phyloP scores from a whole-genome alignment of 2,797 vertebrate species.

The Oophaga sylvatica region DNA sequence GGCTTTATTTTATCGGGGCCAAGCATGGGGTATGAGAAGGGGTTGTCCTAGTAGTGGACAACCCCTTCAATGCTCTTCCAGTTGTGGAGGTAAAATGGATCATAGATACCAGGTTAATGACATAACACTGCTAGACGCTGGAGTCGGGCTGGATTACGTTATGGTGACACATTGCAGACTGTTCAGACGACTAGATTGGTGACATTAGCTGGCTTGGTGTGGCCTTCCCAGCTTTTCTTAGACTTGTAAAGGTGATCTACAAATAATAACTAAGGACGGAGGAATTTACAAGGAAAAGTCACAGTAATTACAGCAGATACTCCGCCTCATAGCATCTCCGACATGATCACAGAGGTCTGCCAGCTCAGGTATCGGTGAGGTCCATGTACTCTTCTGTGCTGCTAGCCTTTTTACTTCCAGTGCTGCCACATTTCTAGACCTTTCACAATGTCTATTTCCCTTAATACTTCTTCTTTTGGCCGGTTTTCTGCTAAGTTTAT shows the following conservation, averaged over 20 bases:
- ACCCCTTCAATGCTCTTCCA: neutral
- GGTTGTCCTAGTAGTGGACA: too few species aligned
- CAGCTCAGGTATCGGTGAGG: neutral
- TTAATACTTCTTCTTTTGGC: neutral
- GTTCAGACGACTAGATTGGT: neutral
- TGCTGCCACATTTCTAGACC: neutral
- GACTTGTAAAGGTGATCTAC: constrained; percentile 30
- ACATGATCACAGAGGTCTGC: neutral
- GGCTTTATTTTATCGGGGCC: too few species aligned
- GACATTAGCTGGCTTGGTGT: constrained; percentile 3
- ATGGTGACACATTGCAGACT: neutral
- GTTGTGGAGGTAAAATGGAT: neutral
- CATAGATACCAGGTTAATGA: neutral
- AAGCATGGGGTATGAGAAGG: too few species aligned
- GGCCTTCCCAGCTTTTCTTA: neutral
- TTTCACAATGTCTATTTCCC: neutral
- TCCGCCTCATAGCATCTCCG: constrained; percentile 7
- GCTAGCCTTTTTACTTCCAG: neutral
- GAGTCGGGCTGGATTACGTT: neutral
- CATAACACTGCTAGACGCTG: neutral
- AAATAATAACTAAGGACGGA: neutral
- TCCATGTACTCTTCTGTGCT: neutral
- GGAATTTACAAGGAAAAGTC: constrained; percentile 39
- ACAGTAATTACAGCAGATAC: neutral
- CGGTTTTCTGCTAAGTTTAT: neutral